phyloP scores from a whole-genome alignment of 2,888 invertebrate genomes.

The Drosophila putrida region DNA sequence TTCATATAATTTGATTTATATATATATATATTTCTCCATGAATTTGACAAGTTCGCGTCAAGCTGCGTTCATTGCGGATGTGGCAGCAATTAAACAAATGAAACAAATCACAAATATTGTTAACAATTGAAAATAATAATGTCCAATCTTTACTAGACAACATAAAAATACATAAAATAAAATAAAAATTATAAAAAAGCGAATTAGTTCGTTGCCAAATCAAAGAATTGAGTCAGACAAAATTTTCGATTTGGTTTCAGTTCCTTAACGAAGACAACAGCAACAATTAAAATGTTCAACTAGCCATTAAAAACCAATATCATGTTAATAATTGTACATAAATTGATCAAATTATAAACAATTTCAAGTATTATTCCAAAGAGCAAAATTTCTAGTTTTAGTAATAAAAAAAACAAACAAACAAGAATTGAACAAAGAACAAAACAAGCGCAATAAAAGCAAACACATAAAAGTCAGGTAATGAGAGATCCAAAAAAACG shows the following conservation, averaged over 20 bases:
- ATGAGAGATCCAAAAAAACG: conserved; percentile 40
- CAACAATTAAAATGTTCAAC: conserved; percentile 61
- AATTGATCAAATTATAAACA: conserved; percentile 28
- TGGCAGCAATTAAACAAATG: conserved; percentile 73
- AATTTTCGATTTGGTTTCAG: conserved; percentile 28
- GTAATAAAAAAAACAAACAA: conserved; percentile 13
- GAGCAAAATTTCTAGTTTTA: conserved; percentile 55
- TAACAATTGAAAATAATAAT: conserved; percentile 36
- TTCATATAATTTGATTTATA: conserved; percentile 2
- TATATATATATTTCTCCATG: background rate
- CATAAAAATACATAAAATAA: conserved; percentile 35
- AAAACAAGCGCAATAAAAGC: conserved; percentile 56
- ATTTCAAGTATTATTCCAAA: conserved; percentile 65
- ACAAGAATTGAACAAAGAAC: conserved; percentile 5
- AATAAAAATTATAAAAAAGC: conserved; percentile 7
- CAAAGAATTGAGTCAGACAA: background rate
- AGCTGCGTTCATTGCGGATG: conserved; percentile 78
- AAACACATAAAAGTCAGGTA: conserved; percentile 65
- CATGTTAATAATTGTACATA: conserved; percentile 74
- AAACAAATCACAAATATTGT: conserved; percentile 44
- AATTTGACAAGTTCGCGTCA: conserved; percentile 72
- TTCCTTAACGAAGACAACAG: conserved; percentile 47
- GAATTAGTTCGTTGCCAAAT: conserved; percentile 26
- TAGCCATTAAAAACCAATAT: conserved; percentile 41
- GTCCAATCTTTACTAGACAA: conserved; percentile 59